Evolutionary conservation across 2,888 invertebrate genomes (phyloP).

Genomic region (Limnephilus lunatus): DNA sequence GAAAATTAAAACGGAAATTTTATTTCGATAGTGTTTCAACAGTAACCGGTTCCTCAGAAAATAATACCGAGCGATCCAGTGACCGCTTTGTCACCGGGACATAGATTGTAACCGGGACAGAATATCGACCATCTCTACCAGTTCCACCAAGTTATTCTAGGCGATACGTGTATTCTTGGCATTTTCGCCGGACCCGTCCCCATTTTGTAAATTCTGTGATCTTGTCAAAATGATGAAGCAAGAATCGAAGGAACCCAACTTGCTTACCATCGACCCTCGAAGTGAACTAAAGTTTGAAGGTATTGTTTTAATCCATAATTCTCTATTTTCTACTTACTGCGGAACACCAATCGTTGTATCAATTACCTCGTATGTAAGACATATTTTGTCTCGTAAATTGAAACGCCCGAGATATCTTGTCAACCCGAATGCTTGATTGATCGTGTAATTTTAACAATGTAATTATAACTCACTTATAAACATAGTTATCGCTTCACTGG

Average conservation of each 20-base stretch:
- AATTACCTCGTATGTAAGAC: not conserved
- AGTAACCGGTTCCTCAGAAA: not conserved
- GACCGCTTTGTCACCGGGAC: not conserved
- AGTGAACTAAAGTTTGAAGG: conserved; percentile 94
- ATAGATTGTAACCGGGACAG: not conserved
- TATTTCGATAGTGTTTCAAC: not conserved
- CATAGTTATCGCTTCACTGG: not conserved
- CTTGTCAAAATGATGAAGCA: conserved; percentile 58
- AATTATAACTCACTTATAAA: not conserved
- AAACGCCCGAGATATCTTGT: not conserved
- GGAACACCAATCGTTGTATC: conserved; percentile 5
- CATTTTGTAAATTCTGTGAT: conserved; percentile 52
- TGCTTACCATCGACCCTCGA: conserved; percentile 83
- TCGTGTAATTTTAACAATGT: not conserved
- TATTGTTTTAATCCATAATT: conserved; percentile 72
- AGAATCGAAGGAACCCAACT: conserved; percentile 53
- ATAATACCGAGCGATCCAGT: not conserved
- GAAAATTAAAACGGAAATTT: not conserved
- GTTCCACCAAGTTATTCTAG: conserved; percentile 18
- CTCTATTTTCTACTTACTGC: not conserved
- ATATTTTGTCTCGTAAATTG: conserved; percentile 16
- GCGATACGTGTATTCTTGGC: conserved; percentile 45
- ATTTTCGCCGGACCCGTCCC: conserved; percentile 54
- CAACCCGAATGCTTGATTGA: not conserved
- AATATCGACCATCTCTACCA: conserved; percentile 12